A percentile compares a stretch with the other conserved stretches of the same genome.
phyloP scores from a whole-genome alignment of 2,888 invertebrate species.

The Venustoraphidia nigricollis region DNA sequence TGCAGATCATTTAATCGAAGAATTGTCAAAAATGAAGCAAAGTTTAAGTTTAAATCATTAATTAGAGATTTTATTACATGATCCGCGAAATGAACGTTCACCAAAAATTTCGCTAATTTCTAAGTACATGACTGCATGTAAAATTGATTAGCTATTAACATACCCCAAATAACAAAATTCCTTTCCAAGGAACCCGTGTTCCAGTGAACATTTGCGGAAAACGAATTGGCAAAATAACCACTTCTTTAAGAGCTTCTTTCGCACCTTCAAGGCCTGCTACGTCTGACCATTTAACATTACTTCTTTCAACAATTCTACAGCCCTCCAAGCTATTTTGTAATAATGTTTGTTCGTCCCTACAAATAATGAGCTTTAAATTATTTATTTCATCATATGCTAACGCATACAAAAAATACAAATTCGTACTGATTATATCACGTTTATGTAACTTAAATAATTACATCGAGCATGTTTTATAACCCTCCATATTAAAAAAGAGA shows the following conservation, averaged over 20 bases:
- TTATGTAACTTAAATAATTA: background rate
- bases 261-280: conserved; percentile 95
- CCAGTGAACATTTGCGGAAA: conserved; percentile 98
- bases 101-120: no score
- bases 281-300: conserved; percentile 95
- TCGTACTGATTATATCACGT: background rate
- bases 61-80: no score
- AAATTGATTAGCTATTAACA: no score
- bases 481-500: no score
- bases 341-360: conserved; percentile 83
- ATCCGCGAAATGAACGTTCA: no score
- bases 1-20: no score
- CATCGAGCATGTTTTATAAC: background rate
- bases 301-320: conserved; percentile 94
- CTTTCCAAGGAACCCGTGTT: conserved; percentile 97
- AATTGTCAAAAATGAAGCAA: no score
- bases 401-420: no score
- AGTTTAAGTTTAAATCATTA: no score
- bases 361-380: conserved; percentile 9
- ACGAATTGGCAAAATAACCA: conserved; percentile 95
- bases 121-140: no score
- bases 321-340: conserved; percentile 82
- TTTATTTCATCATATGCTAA: background rate
- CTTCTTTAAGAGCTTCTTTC: conserved; percentile 96
- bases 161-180: conserved; percentile 89